Base-by-base conservation (phyloP, 2,113 vertebrate genomes). In the Aphyosemion australe region DNA sequence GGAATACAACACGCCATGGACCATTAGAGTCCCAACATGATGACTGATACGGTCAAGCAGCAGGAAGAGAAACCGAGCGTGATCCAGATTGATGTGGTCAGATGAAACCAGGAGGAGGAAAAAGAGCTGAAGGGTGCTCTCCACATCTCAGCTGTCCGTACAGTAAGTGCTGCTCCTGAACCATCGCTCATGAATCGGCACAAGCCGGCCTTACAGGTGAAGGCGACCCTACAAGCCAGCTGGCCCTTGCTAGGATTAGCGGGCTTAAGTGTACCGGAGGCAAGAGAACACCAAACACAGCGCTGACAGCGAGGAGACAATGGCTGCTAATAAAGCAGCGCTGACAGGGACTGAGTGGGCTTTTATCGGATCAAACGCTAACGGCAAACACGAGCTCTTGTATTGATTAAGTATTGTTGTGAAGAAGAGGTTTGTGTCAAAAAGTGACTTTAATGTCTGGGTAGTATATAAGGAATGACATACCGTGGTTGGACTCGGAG, bases 251-350 rank as follows among this genome's bases (percentile, higher is more conserved):
- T 0, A 70, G 90, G 90, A 92, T 93, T 92, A 92, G 65, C 52
- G 4, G 88, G 92, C 88, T 93, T 92, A 93, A 88, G 85, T 93
- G 92, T 91, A 91, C 91, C 89, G 84, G 86, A 91, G 90, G 78
- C 76, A 75, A 83, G 81, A 45, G 88, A 76, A 91, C 69, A 80
- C 80, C 78, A 90, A 90, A 92, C 87, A 88, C 84, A 37, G 72
- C 39, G 15, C 64, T 84, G 80, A 84, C 83, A 86, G 84, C 41
- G 61, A 87, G 85, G 79, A 83, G 76, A 90, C 84, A 89, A 88
- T 83, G 87, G 83, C 74, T 78, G 51, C 78, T 84, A 84, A 78
- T 85, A 84, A 81, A 85, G 12, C 74, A 72, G 74, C 73, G 75
- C 82, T 68, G 65, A 69, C 72, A 50, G 72, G 73, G 76, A 70